phyloP scores from a whole-genome alignment of 92 coral and sea anemone genomes.

The Parazoanthus darwini region DNA sequence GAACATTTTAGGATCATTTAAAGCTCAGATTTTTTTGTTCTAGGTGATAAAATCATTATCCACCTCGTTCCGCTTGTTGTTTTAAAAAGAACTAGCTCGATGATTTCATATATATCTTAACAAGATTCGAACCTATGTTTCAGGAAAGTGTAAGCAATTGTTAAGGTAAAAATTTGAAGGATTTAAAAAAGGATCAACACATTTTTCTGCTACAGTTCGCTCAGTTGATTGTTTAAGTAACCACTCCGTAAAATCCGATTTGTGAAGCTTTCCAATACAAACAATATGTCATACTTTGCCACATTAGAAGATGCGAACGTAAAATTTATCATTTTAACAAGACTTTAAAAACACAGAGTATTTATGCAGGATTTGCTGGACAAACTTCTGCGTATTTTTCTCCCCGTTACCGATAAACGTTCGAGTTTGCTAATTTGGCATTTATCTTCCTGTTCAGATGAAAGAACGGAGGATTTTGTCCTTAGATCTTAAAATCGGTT shows the following conservation, averaged over 20 bases:
- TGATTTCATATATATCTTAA: conserved; percentile 18
- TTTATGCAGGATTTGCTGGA: conserved; percentile 14
- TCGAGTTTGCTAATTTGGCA: neutral
- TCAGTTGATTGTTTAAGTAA: conserved; percentile 32
- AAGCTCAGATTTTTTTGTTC: neutral
- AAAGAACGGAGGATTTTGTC: neutral
- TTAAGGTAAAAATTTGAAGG: neutral
- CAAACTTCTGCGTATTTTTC: neutral
- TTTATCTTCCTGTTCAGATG: neutral
- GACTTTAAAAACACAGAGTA: conserved; percentile 12
- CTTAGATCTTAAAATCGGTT: neutral
- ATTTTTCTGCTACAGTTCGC: neutral
- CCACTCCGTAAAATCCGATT: conserved; percentile 44
- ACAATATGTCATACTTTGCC: conserved; percentile 21
- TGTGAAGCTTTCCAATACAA: conserved; percentile 40
- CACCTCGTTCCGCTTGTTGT: conserved; percentile 39
- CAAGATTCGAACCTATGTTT: too few species aligned
- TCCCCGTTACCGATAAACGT: neutral
- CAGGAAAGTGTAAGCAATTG: neutral
- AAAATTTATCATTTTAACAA: conserved; percentile 9
- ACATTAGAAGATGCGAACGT: neutral
- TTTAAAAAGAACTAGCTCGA: neutral
- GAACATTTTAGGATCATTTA: conserved; percentile 9
- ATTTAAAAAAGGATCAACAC: neutral
- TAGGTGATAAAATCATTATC: conserved; percentile 56